Base-by-base conservation (phyloP, 2,888 invertebrate genomes). In the Sarcophaga caerulescens region DNA sequence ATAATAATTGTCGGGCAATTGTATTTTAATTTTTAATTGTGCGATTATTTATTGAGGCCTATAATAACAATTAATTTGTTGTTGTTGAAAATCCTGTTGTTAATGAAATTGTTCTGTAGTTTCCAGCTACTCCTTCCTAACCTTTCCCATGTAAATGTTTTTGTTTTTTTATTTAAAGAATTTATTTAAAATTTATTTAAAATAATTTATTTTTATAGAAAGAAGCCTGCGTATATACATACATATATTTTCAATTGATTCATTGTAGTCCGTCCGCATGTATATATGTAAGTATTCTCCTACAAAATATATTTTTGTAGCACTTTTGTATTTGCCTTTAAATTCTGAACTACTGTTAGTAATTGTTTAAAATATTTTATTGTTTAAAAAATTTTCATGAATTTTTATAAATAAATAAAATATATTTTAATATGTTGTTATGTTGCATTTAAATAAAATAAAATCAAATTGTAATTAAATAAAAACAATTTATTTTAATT, bases 291-390 rank as follows among this genome's bases (percentile, higher is more conserved):
- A 21, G 35, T 63, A 23, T 45, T n/a, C 62, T 70, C n/a, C 62
- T 52, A 57, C 69, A 77, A 44, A 23, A 23, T 10, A 14, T 47
- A 44, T 19, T 6, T 23, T 8, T 25, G 12, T 35, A 52, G 17
- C 59, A 59, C 19, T 44, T 19, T 47, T 23, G 81, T 75, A 71
- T 79, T 66, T 74, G 70, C 80, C 83, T 85, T 65, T 4, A 35
- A 83, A 59, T 85, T 52, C 86, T 86, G 86, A 6, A 70, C 83
- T 81, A 35, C 86, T 86, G 86, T 86, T 86, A 86, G 77, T 25
- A 86, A 81, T 86, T 86, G 86, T 86, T 86, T 86, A 86, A 86
- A 81, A 85, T 81, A 83, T 78, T 84, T 83, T 84, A 84, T 84
- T 86, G 86, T 84, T 86, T 86, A 86, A 86, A 85, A 71, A n/a